Evolutionary conservation across 2,888 invertebrate species (phyloP), one percentile per base, ranked within the genome.

Genomic region (Catocala fraxini): DNA sequence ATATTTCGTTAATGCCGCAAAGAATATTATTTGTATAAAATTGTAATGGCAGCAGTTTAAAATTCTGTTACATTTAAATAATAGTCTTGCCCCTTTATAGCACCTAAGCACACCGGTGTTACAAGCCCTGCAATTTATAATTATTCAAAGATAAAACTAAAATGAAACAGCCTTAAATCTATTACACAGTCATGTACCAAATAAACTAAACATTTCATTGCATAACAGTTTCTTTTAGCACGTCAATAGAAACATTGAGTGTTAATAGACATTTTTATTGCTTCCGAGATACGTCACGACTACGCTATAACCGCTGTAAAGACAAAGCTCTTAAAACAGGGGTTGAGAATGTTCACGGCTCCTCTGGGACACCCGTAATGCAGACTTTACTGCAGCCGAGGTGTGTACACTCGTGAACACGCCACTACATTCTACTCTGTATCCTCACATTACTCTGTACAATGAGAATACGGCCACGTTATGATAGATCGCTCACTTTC

Each of bases 291-390:
- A 43, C 52, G 43, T 43, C 33, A 45, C 54, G 53, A 42, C 6
- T 43, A 25, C 45, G 59, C 54, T 51, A 57, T 41, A 13, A 39
- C 45, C 51, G 55, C 45, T 52, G 55, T 54, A 62, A 56, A 65
- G 51, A 63, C 53, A 62, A 65, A 71, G 49, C 67, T 67, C 48
- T 66, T 63, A 69, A 51, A 67, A 52, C 48, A 41, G 43, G 47
- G 48, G 56, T 71, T 63, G 70, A 49, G 53, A 70, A 63, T 65
- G 64, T 77, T 67, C 51, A 60, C 56, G 53, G 53, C 65, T 34
- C 71, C 70, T 12, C n/a, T 41, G 75, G 69, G 77, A 49, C 51
- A 12, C 42, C 47, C 60, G 56, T 65, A 71, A 60, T 55, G 67
- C 60, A 61, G 57, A 64, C 56, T 68, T 77, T 59, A 69, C 43